Evolutionary conservation across 1,140 invertebrate genomes (phyloP).

Genomic region (Drosophila fuyamai): DNA sequence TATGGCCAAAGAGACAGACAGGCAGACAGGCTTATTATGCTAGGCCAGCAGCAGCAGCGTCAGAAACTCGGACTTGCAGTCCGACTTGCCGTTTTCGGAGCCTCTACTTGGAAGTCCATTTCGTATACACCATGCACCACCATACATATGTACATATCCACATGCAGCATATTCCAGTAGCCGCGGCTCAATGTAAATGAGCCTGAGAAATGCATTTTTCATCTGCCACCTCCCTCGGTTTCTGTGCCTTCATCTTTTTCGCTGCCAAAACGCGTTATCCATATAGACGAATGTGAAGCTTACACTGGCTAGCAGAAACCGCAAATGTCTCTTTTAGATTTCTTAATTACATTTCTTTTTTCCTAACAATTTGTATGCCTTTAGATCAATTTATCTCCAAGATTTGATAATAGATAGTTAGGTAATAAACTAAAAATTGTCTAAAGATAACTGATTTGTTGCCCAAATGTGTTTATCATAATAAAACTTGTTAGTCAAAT

Average conservation of each 20-base stretch:
- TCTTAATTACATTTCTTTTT: too few species aligned
- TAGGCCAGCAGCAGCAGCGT: conserved; percentile 32
- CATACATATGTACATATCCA: neutral
- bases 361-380: too few species aligned
- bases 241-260: conserved; percentile 5
- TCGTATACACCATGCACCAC: neutral
- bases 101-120: neutral
- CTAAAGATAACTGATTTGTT: too few species aligned
- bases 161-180: conserved; percentile 63
- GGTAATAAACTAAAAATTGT: too few species aligned
- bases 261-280: conserved; percentile 57
- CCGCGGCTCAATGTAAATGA: conserved; percentile 72
- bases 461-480: too few species aligned
- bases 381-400: too few species aligned
- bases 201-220: conserved; percentile 70
- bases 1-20: conserved; percentile 58
- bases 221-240: conserved; percentile 6
- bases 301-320: conserved; percentile 49
- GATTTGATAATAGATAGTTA: too few species aligned
- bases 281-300: conserved; percentile 19
- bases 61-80: conserved; percentile 3
- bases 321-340: neutral
- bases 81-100: neutral
- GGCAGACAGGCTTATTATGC: conserved; percentile 63
- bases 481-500: too few species aligned